phyloP scores from a whole-genome alignment of 2,888 invertebrate genomes.

The Acleris sparsana region DNA sequence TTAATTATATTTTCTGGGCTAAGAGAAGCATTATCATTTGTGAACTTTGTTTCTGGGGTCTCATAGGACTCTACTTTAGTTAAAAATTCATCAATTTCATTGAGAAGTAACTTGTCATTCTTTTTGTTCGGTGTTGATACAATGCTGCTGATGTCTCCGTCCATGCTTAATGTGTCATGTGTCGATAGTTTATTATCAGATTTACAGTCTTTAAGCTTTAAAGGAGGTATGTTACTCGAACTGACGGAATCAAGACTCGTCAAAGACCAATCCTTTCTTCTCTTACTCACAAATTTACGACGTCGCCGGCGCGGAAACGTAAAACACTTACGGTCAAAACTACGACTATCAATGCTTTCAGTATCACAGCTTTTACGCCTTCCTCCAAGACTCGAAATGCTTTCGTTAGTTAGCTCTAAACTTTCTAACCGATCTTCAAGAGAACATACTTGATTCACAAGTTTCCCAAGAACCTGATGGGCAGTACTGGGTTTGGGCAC shows the following conservation, averaged over 20 bases:
- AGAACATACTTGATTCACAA: conserved; percentile 85
- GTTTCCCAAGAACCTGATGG: conserved; percentile 76
- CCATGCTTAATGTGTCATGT: conserved; percentile 71
- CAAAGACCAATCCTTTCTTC: conserved; percentile 58
- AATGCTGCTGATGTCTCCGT: conserved; percentile 76
- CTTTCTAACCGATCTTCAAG: conserved; percentile 82
- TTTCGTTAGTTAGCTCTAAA: conserved; percentile 66
- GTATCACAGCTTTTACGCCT: conserved; percentile 58
- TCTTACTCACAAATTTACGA: conserved; percentile 54
- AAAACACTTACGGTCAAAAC: conserved; percentile 65
- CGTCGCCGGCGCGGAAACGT: conserved; percentile 74
- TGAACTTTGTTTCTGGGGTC: conserved; percentile 63
- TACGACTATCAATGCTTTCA: conserved; percentile 63
- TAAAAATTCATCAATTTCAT: conserved; percentile 79
- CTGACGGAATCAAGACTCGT: conserved; percentile 62
- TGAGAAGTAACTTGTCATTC: conserved; percentile 70
- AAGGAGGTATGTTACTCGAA: conserved; percentile 48
- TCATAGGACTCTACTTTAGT: conserved; percentile 76
- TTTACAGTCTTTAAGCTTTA: conserved; percentile 49
- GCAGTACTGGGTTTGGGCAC: conserved; percentile 79
- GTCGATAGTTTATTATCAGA: conserved; percentile 34
- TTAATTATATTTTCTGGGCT: conserved; percentile 70
- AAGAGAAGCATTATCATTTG: conserved; percentile 47
- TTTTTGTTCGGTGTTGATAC: conserved; percentile 75
- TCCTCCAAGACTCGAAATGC: conserved; percentile 52